These are phyloP conservation scores for Seriola quinqueradiata DNA, from an alignment of 2,113 vertebrate species.

Conservation along the genomic window DNA sequence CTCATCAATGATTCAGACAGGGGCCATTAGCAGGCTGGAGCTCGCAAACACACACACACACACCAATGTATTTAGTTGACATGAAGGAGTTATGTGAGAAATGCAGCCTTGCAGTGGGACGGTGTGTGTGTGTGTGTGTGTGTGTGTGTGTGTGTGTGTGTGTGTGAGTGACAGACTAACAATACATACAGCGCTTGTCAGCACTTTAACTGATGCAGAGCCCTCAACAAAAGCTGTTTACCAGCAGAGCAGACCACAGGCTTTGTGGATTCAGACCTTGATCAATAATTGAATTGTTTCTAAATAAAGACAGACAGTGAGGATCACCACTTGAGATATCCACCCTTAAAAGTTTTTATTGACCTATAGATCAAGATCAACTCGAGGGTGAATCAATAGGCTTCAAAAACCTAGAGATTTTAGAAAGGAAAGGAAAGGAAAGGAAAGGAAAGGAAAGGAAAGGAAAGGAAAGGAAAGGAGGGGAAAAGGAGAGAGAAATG, in stretches of 20 bases:
- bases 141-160: not conserved
- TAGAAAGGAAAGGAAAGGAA: not conserved
- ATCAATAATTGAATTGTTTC: slow-evolving; percentile 34
- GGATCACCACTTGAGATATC: not conserved
- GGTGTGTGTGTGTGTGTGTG: not conserved
- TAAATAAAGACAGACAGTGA: slow-evolving; percentile 33
- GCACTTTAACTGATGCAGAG: slow-evolving; percentile 29
- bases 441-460: no score
- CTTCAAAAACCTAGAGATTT: no score
- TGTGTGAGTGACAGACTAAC: not conserved
- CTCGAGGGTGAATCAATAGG: not conserved
- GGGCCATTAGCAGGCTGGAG: slow-evolving; percentile 36
- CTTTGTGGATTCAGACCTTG: not conserved
- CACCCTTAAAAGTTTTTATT: not conserved
- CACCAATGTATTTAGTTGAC: not conserved
- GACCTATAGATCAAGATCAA: not conserved
- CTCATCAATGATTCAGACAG: slow-evolving; percentile 66
- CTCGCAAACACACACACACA: not conserved
- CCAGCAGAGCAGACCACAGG: slow-evolving; percentile 7
- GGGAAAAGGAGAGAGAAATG: not conserved
- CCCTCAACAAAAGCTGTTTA: slow-evolving; percentile 47
- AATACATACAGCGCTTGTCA: slow-evolving; percentile 34
- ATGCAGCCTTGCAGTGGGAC: not conserved
- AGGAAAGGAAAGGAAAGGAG: not conserved
- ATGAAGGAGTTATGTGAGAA: not conserved